Evolutionary conservation across 2,888 invertebrate species (phyloP), one percentile per base, ranked within the genome.

Genomic region (Lasioglossum marginatum): DNA sequence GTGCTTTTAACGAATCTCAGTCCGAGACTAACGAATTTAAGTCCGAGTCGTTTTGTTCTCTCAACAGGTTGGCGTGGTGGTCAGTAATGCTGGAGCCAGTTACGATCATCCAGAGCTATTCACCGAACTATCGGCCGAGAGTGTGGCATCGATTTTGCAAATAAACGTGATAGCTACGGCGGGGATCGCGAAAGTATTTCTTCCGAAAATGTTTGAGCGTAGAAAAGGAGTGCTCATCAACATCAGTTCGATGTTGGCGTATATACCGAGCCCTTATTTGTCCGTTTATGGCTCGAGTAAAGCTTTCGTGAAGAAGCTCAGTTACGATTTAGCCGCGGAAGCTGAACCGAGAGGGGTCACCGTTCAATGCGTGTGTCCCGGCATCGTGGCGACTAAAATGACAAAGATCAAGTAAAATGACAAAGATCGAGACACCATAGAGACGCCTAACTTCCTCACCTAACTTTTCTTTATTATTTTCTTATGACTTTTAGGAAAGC

Each of bases 341-440:
- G 98, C 98, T 92, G 95, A 96, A 31, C 96, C 96, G 63, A 95
- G 96, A 68, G 98, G 98, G 1, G 97, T 98, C 40, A 96, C 97
- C 6, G 96, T 98, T 8, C 98, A 99, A 95, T 97, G 97, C 93
- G 96, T 99, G 0, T 95, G 97, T 82, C 99, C 99, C 0, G 98
- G 98, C 2, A 98, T 97, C 91, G 99, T 99, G 0, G 98, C 98
- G 37, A 98, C 99, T 0, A 99, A 99, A 93, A 98, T 98, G 98
- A 97, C 98, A 16, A 98, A 98, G 92, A 97, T 98, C 83, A 95
- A 93, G 95, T 95, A 85, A 90, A 14, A 52, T 14, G 8, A 0
- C 23, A n/a, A n/a, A n/a, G 63, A 27, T 27, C 60, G 60, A 23
- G 14, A 8, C 16, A 31, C 1, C 45, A 16, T 45, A 6, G n/a